A percentile compares a stretch with the other conserved stretches of the same genome.
phyloP scores from a whole-genome alignment of 2,797 vertebrate species.

The Chelon labrosus region DNA sequence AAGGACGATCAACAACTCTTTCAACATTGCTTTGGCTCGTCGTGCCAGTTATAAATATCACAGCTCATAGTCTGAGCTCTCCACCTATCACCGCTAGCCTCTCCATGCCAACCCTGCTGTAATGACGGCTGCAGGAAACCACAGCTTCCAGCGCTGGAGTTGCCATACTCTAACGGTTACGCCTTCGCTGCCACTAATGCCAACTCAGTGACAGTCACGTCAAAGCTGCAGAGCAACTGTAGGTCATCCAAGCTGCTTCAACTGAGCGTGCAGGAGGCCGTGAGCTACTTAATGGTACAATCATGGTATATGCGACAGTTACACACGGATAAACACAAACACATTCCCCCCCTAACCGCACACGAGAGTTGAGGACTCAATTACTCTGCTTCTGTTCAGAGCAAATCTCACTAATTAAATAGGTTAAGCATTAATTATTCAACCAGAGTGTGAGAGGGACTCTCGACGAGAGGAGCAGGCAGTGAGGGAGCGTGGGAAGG shows the following conservation, averaged over 20 bases:
- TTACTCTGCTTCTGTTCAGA: conserved; percentile 77
- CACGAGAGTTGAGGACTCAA: conserved; percentile 63
- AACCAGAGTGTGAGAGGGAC: conserved; percentile 61
- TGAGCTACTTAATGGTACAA: conserved; percentile 30
- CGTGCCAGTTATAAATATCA: conserved; percentile 44
- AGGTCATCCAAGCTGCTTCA: conserved; percentile 23
- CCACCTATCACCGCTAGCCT: not conserved
- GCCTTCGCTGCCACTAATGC: not conserved
- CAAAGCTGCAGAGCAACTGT: not conserved
- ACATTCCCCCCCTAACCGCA: conserved; percentile 6
- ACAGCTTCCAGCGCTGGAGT: conserved; percentile 8
- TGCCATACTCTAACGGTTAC: not conserved
- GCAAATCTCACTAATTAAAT: conserved; percentile 87
- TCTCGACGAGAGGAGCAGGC: conserved; percentile 38
- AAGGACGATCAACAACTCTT: conserved; percentile 33
- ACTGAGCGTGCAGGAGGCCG: conserved; percentile 1
- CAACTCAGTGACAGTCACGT: conserved; percentile 15
- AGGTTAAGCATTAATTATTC: conserved; percentile 85
- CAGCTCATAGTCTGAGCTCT: conserved; percentile 32
- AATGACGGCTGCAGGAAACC: conserved; percentile 16
- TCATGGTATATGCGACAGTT: not conserved
- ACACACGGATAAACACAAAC: conserved; percentile 26
- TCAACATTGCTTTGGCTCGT: conserved; percentile 24
- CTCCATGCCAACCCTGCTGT: conserved; percentile 34
- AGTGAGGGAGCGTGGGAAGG: conserved; percentile 21